phyloP scores from a whole-genome alignment of 2,888 invertebrate genomes.

The Drosophila testacea region DNA sequence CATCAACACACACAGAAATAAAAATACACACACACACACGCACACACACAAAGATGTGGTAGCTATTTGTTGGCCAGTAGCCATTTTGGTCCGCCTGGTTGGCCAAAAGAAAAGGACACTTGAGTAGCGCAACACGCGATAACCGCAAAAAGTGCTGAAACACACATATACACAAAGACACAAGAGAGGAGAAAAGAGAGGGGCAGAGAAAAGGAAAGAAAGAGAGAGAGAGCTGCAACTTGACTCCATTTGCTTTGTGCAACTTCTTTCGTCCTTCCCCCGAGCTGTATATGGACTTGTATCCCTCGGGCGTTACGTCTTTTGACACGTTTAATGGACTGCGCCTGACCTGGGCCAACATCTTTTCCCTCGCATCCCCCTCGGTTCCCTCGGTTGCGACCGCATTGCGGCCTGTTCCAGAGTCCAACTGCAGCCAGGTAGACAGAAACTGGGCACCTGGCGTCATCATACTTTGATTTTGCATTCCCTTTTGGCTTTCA shows the following conservation, averaged over 20 bases:
- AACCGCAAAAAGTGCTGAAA: constrained; percentile 49
- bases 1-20: neutral
- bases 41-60: constrained; percentile 15
- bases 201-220: neutral
- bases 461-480: constrained; percentile 72
- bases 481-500: constrained; percentile 66
- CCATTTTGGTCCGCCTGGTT: constrained; percentile 42
- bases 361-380: constrained; percentile 2
- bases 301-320: constrained; percentile 57
- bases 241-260: constrained; percentile 47
- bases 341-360: constrained; percentile 23
- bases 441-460: constrained; percentile 17
- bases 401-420: constrained; percentile 62
- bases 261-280: constrained; percentile 10
- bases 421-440: constrained; percentile 47
- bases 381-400: constrained; percentile 37
- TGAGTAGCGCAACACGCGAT: constrained; percentile 51
- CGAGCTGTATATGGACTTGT: constrained; percentile 17
- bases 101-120: constrained; percentile 52
- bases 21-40: constrained; percentile 5
- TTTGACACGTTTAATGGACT: constrained; percentile 78
- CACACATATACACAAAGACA: constrained; percentile 21
- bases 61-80: constrained; percentile 51
- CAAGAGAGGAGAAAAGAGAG: neutral
- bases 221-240: constrained; percentile 22